A percentile compares a stretch with the other conserved stretches of the same genome.
Conservation (phyloP, 64 coral and sea anemone genomes). For the Pachyseris speciosa region DNA sequence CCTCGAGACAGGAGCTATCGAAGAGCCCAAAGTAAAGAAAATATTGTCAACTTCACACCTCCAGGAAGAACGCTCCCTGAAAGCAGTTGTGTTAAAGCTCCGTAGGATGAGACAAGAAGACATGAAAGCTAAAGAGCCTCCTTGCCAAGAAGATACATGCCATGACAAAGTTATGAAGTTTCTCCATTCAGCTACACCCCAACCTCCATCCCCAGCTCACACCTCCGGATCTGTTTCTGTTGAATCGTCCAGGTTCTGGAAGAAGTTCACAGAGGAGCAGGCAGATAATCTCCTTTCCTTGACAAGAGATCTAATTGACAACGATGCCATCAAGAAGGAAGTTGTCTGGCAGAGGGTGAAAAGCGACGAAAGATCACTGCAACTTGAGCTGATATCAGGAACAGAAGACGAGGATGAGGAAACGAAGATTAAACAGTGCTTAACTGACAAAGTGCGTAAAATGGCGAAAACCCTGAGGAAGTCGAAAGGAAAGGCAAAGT, state of each 20-base stretch:
- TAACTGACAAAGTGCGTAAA: conserved; percentile 20
- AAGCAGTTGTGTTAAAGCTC: conserved; percentile 47
- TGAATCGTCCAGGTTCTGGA: background rate
- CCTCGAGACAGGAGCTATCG: conserved; percentile 46
- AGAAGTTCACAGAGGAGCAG: background rate
- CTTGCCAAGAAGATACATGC: background rate
- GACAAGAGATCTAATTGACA: background rate
- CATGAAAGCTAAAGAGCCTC: conserved; percentile 19
- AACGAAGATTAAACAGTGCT: conserved; percentile 3
- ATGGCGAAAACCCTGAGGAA: background rate
- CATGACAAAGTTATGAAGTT: background rate
- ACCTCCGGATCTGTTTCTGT: no score
- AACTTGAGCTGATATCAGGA: background rate
- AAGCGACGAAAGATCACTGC: background rate
- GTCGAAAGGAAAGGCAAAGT: background rate
- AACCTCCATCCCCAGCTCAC: background rate
- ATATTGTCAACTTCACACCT: conserved; percentile 36
- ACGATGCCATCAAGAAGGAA: conserved; percentile 1
- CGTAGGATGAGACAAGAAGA: conserved; percentile 23
- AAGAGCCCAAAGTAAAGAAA: conserved; percentile 41
- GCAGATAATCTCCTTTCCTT: background rate
- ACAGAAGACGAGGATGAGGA: background rate
- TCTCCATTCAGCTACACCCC: background rate
- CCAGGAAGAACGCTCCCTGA: conserved; percentile 25
- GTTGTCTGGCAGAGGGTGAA: conserved; percentile 35